Conservation (phyloP, 2,888 invertebrate species). For the Allygus modestus region DNA sequence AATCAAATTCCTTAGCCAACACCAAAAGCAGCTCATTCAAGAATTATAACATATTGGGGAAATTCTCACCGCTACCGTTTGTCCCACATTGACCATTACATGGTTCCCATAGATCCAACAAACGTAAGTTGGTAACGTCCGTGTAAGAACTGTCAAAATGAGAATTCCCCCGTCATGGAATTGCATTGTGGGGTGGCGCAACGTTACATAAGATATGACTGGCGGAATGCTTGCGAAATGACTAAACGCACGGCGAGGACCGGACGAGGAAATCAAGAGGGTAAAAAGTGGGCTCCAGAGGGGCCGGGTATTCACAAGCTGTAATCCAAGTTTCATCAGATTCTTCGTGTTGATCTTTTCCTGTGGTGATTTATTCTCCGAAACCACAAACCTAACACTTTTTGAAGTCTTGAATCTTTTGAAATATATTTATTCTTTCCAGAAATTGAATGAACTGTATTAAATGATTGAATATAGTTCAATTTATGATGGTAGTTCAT, state of each 20-base stretch:
- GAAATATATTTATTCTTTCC: too few relatives aligned
- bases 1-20: too few relatives aligned
- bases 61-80: neutral
- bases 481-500: too few relatives aligned
- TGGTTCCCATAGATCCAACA: neutral
- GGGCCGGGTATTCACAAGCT: neutral
- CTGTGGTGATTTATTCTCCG: too few relatives aligned
- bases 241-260: neutral
- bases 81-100: neutral
- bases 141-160: constrained; percentile 8
- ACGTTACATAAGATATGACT: constrained; percentile 9
- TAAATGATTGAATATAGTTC: too few relatives aligned
- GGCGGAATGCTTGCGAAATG: neutral
- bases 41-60: too few relatives aligned
- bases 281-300: neutral
- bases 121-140: neutral
- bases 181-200: constrained; percentile 4
- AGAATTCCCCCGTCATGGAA: neutral
- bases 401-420: too few relatives aligned
- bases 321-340: neutral
- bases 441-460: too few relatives aligned
- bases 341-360: neutral
- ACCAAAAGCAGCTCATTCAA: too few relatives aligned
- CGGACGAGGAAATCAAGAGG: neutral
- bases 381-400: too few relatives aligned